phyloP scores from a whole-genome alignment of 2,888 invertebrate species.

The Argynnis bischoffii region DNA sequence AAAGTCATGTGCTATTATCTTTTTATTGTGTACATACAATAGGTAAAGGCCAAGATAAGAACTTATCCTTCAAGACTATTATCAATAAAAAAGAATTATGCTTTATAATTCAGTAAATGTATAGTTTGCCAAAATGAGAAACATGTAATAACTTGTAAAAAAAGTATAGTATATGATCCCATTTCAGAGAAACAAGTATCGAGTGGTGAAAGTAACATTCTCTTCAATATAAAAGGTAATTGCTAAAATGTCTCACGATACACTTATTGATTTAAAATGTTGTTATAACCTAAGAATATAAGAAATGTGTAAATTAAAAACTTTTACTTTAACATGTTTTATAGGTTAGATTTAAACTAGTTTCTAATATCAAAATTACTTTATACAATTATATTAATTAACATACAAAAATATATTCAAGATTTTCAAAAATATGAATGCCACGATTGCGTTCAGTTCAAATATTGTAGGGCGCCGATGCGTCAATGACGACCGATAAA shows the following conservation, averaged over 20 bases:
- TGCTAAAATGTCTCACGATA: conserved; percentile 25
- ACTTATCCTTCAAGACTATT: conserved; percentile 7
- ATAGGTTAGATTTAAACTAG: conserved; percentile 17
- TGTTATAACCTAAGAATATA: conserved; percentile 7
- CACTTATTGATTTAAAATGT: background rate
- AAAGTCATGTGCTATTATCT: conserved; percentile 44
- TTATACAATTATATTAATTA: background rate
- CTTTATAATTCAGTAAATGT: background rate
- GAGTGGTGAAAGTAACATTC: conserved; percentile 73
- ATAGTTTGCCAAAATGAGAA: background rate
- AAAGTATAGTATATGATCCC: conserved; percentile 9
- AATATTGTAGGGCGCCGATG: conserved; percentile 41
- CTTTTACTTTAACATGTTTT: background rate
- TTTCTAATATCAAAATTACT: background rate
- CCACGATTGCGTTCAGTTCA: conserved; percentile 30
- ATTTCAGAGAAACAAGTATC: conserved; percentile 19
- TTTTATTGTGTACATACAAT: conserved; percentile 41
- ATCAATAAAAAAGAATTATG: conserved; percentile 3
- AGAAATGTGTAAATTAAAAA: background rate
- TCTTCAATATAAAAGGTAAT: conserved; percentile 52
- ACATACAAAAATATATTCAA: background rate
- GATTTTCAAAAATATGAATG: conserved; percentile 13
- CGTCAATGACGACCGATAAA: conserved; percentile 39
- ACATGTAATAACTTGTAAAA: background rate
- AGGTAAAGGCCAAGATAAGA: conserved; percentile 20